Evolutionary conservation across 2,888 invertebrate genomes (phyloP), one percentile per base, ranked within the genome.

Genomic region (Hyppa rectilinea): DNA sequence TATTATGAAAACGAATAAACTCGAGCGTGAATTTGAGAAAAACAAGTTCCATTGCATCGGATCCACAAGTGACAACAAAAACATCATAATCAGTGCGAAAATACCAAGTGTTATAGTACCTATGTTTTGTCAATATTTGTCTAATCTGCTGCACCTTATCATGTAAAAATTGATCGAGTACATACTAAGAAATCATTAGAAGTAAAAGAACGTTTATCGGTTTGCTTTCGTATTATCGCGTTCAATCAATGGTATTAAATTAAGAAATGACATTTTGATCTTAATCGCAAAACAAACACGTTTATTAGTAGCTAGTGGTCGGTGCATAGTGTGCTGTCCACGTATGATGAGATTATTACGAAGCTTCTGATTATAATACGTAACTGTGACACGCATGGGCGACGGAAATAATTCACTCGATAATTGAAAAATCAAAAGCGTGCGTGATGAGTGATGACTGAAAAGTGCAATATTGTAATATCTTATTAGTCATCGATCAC

Each of bases 381-480:
- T 65, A 38, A 60, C 71, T 71, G 67, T 68, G 69, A 73, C 66
- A 80, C 78, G 84, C 83, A 79, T 80, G 83, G 79, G 52, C 58
- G 82, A 64, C 38, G 64, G 59, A 71, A 67, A 75, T 85, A 82
- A 86, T 82, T 72, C 40, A 66, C 59, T 67, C 52, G 60, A 70
- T 83, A 67, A 80, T 79, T 81, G 78, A 69, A 83, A 81, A 80
- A 82, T 78, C 61, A 70, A 77, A 79, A 83, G 72, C 76, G 78
- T 61, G 72, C 76, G 78, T 61, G 17, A 29, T 36, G 36, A n/a
- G n/a, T n/a, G 69, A 36, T 58, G 59, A 67, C 47, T 36, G 20
- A 45, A 49, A 65, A 76, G 17, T 49, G 20, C 5, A 45, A 47
- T 52, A 45, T 26, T 36, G 29, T 53, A 62, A 62, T 58, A 31